Percentiles rank a stretch among this genome's conserved stretches.
Conservation (phyloP, 1,140 invertebrate genomes). For the Wasmannia auropunctata region DNA sequence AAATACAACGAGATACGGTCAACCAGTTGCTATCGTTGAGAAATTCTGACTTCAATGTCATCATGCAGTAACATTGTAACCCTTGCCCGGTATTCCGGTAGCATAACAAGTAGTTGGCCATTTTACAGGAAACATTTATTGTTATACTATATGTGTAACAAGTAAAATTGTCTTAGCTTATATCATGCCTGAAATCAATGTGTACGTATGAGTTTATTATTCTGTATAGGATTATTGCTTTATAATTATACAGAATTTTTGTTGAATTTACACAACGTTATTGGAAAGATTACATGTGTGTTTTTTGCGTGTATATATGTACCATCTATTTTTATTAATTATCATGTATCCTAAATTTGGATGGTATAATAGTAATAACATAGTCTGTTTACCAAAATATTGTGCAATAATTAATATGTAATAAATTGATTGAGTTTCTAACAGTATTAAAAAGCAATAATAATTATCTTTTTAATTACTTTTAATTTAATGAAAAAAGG, state of each 20-base stretch:
- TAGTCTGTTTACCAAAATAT: neutral
- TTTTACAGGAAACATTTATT: constrained; percentile 44
- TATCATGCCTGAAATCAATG: constrained; percentile 40
- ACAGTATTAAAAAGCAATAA: neutral
- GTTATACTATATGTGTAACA: constrained; percentile 29
- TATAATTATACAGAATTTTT: neutral
- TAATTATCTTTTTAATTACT: neutral
- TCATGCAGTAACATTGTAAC: constrained; percentile 55
- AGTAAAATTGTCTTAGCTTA: constrained; percentile 20
- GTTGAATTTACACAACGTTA: neutral
- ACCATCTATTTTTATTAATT: neutral
- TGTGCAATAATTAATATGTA: neutral
- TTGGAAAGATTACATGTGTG: neutral
- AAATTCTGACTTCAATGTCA: constrained; percentile 60
- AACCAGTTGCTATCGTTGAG: constrained; percentile 24
- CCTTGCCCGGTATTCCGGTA: constrained; percentile 47
- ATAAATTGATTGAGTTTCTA: neutral
- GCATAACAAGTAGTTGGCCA: constrained; percentile 54
- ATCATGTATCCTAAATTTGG: neutral
- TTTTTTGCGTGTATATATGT: no score
- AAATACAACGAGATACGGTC: constrained; percentile 53
- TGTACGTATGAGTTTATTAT: neutral
- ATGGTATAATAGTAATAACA: neutral
- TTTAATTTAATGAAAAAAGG: neutral
- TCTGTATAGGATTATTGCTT: neutral